Evolutionary conservation across 2,888 invertebrate genomes (phyloP), one percentile per base, ranked within the genome.

Genomic region (Anticlea derivata): DNA sequence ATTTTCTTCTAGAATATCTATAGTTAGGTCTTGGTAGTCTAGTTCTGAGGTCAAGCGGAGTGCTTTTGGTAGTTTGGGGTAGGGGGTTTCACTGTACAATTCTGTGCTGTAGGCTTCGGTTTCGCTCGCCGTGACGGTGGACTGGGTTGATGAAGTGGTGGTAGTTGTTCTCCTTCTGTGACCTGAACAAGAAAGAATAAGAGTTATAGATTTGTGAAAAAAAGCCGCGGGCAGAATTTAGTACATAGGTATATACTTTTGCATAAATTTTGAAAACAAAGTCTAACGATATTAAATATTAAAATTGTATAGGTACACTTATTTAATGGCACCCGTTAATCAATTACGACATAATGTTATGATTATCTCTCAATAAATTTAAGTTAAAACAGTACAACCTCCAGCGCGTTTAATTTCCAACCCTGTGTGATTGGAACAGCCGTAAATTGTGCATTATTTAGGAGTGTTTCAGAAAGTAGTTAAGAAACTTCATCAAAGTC

Each of bases 91-190:
- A 24, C 75, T n/a, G 67, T 45, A 41, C 5, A 73, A 70, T 55
- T 77, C 78, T 63, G 77, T 80, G 34, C 74, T 67, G 29, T 65
- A 73, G 6, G 70, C 56, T 61, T 83, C 82, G 13, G 83, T 82
- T 5, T 74, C 76, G 35, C 66, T 54, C 59, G 72, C 72, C 48
- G 85, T 78, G 55, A 75, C 79, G 3, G 71, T 65, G 11, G 78
- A 59, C 62, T 75, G 79, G 41, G 81, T 75, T 66, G 83, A 76
- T 51, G 84, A 78, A 0, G 80, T 73, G 44, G 86, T 80, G n/a
- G 87, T 80, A 17, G 83, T 80, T 37, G 83, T 87, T 84, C 87
- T 89, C 86, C 89, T 84, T 68, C 86, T 83, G 66, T 89, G 89
- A 72, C 87, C 89, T 90, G 79, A 31, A 33, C 47, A 17, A 17